A percentile compares a stretch with the other conserved stretches of the same genome.
These are phyloP conservation scores for Beris morrisii DNA, from an alignment of 2,888 invertebrate genomes.

Conservation along the genomic window DNA sequence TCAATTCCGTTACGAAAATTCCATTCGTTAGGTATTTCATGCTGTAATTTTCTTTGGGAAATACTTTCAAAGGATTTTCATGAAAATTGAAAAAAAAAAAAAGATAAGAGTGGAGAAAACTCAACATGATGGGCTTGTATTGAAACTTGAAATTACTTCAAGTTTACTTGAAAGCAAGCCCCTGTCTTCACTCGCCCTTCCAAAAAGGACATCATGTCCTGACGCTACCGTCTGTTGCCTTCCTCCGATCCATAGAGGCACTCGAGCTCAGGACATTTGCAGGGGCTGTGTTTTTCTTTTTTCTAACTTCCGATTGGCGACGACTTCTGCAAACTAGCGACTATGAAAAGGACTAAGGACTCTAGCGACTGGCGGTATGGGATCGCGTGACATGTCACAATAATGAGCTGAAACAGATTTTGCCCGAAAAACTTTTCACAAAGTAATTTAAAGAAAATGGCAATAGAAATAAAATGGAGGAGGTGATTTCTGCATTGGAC, in stretches of 20 bases:
- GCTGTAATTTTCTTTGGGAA: constrained; percentile 9
- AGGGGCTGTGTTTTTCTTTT: not conserved
- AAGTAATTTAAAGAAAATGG: constrained; percentile 27
- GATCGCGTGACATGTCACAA: constrained; percentile 31
- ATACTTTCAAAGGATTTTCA: constrained; percentile 6
- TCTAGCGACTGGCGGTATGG: not conserved
- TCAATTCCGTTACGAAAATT: constrained; percentile 14
- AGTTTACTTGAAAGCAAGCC: constrained; percentile 4
- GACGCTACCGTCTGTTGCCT: not conserved
- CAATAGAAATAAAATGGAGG: constrained; percentile 22
- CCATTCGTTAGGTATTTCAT: not conserved
- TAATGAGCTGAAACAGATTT: constrained; percentile 30
- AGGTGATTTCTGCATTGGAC: constrained; percentile 17
- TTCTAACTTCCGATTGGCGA: constrained; percentile 17
- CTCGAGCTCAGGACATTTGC: not conserved
- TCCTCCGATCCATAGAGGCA: not conserved
- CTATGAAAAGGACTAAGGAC: constrained; percentile 8
- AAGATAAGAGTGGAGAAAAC: too few species aligned
- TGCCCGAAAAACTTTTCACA: constrained; percentile 16
- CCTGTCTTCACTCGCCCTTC: not conserved
- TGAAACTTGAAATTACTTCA: constrained; percentile 11
- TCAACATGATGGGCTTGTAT: not conserved
- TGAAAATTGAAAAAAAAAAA: constrained; percentile 9
- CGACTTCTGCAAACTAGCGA: constrained; percentile 1
- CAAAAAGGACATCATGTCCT: not conserved